Evolutionary conservation across 2,113 vertebrate genomes (phyloP), one percentile per base, ranked within the genome.

Genomic region (Barnardius zonarius): DNA sequence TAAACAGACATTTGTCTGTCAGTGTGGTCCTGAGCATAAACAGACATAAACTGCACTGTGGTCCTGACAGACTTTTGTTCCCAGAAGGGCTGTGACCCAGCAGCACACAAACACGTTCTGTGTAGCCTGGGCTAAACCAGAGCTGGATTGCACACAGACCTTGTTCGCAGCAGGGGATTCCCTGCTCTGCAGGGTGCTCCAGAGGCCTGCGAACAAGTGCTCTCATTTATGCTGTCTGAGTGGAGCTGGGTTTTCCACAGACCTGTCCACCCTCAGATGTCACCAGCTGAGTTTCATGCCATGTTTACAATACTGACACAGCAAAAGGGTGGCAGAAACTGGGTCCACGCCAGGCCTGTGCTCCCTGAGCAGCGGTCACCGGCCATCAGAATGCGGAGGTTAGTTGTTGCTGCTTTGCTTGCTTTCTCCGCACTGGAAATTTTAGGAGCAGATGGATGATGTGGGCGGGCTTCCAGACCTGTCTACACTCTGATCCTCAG

Each of bases 331-430:
- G 35, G n/a, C 30, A 86, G 46, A 11, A 69, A 27, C 4, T 1
- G 0, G 6, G 16, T 14, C 18, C 2, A 2, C 15, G 13, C 33
- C 37, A 52, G 46, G 20, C 5, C n/a, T 83, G 17, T 46, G 35
- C 16, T 77, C 18, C 43, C 44, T 51, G 67, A 81, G 63, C 41
- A 66, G 48, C 11, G 72, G 41, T 9, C 35, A 41, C 39, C 4
- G 6, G 30, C 20, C 61, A 41, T 49, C 48, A 75, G 69, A 23
- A 48, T 2, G 7, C 17, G 33, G 18, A 76, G 8, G 51, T 73
- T 62, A 57, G 55, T n/a, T 52, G 39, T 52, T 76, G 17, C 14
- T 59, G 7, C 66, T 94, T 64, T 61, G 22, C 22, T 67, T 11
- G 1, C 5, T 59, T 86, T 76, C 33, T 39, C 35, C 0, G 0